Evolutionary conservation across 2,797 vertebrate species (phyloP).

Genomic region (Margarornis squamiger): DNA sequence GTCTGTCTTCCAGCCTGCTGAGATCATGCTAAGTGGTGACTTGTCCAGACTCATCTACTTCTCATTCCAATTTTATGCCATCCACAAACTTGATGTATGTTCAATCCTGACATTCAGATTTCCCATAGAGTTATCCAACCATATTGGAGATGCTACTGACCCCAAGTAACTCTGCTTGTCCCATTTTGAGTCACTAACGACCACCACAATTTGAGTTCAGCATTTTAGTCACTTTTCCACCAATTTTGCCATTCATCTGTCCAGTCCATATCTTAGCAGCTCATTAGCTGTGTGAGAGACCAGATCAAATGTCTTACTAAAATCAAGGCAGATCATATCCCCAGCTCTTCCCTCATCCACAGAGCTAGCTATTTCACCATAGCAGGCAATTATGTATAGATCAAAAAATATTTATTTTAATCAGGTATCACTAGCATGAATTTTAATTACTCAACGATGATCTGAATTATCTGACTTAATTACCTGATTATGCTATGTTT

Average conservation of each 20-base stretch:
- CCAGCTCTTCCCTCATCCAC: not conserved
- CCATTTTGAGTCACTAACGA: not conserved
- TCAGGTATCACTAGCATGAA: slow-evolving; percentile 35
- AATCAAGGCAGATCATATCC: not conserved
- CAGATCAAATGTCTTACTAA: not conserved
- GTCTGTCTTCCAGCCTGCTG: not conserved
- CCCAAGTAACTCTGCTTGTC: not conserved
- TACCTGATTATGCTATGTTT: slow-evolving; percentile 46
- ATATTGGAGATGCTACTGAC: not conserved
- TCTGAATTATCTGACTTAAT: slow-evolving; percentile 52
- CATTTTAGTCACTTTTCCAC: not conserved
- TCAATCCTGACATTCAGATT: not conserved
- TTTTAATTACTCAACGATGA: slow-evolving; percentile 47
- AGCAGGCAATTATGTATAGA: not conserved
- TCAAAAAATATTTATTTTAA: slow-evolving; percentile 50
- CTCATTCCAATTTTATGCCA: not conserved
- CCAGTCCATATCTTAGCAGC: not conserved
- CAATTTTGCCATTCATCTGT: not conserved
- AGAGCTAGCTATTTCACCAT: not conserved
- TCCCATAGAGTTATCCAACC: not conserved
- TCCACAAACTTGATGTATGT: not conserved
- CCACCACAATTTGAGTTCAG: not conserved
- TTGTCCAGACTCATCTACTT: not conserved
- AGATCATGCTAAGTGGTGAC: not conserved
- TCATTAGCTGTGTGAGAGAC: not conserved